Evolutionary conservation across 2,797 vertebrate species (phyloP), one percentile per base, ranked within the genome.

Genomic region (Neoniphon sammara): DNA sequence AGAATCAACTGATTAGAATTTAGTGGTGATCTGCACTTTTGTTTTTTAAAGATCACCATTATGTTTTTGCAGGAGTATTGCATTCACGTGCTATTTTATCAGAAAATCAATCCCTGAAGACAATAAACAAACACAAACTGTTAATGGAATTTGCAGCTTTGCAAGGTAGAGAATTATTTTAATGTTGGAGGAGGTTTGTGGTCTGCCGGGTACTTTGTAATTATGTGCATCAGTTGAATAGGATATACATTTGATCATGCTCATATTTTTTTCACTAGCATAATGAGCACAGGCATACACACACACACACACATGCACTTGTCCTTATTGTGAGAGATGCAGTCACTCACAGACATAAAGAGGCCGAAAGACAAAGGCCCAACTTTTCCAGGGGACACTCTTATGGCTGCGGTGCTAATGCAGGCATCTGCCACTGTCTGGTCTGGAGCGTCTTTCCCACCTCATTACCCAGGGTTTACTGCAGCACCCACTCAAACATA

Each of bases 351-450:
- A 81, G 83, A 92, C 91, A 93, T 83, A 85, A 87, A 84, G 68
- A 74, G 73, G 80, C 77, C 80, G 86, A 87, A 91, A 93, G 93
- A 95, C 95, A 96, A 96, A 95, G 92, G 78, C 88, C 69, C 89
- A 93, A 93, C 92, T 96, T 95, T 94, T 96, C 92, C 94, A 83
- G 82, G 84, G 91, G 91, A 93, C 92, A 92, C 93, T 93, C 90
- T 94, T 89, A 92, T 82, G 94, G 94, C 95, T 96, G 96, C 94
- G 93, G 94, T 86, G 90, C 94, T 96, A 96, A 97, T 97, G 95
- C 95, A 94, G 93, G 95, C 97, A 96, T 97, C 96, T 98, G 96
- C 95, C 94, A 94, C 94, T 94, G 95, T 97, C 93, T 94, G 85
- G 89, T 88, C 83, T 83, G 82, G 70, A 80, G 74, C 53, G 79